Base-by-base conservation (phyloP, 2,888 invertebrate genomes). In the Dromius quadrimaculatus region DNA sequence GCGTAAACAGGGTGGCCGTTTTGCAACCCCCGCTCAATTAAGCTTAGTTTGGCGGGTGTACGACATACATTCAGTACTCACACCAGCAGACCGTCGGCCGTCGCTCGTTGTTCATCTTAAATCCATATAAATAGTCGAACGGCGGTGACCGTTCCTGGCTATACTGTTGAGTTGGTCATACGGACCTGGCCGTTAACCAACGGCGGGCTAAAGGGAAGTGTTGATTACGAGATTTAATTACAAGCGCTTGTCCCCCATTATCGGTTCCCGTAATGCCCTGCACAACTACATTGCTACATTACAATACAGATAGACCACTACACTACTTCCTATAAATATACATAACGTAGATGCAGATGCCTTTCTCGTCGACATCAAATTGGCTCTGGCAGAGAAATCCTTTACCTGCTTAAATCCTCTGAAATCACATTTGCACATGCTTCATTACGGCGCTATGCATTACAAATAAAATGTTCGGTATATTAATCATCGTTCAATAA, bases 151-250 rank as follows among this genome's bases (percentile, higher is more conserved):
- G n/a, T n/a, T n/a, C n/a, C n/a, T n/a, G n/a, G n/a, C n/a, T n/a
- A 71, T 72, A 73, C 73, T 72, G 73, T 75, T 73, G 75, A 74
- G 76, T 76, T 76, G 78, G 77, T 76, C 77, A 77, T 74, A 74
- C 75, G 59, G 22, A 22, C 22, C 11, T 17, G 59, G 17, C 47
- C 50, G 75, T 76, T 79, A 76, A 75, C 47, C 72, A 62, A 61
- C 71, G 41, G 73, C 71, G 23, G 57, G 66, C 68, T 62, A 79
- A 81, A 81, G 81, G 79, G 78, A 79, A 78, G 79, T 80, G 81
- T 80, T 81, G 81, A 81, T 82, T 81, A 79, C 80, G 79, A 80
- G 79, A 81, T 82, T 81, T 81, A 81, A 81, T 81, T 81, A 81
- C 78, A 76, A 74, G 75, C 74, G 77, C 78, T 76, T 74, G 70